Evolutionary conservation across 2,113 vertebrate genomes (phyloP).

Genomic region (Steatornis caripensis): DNA sequence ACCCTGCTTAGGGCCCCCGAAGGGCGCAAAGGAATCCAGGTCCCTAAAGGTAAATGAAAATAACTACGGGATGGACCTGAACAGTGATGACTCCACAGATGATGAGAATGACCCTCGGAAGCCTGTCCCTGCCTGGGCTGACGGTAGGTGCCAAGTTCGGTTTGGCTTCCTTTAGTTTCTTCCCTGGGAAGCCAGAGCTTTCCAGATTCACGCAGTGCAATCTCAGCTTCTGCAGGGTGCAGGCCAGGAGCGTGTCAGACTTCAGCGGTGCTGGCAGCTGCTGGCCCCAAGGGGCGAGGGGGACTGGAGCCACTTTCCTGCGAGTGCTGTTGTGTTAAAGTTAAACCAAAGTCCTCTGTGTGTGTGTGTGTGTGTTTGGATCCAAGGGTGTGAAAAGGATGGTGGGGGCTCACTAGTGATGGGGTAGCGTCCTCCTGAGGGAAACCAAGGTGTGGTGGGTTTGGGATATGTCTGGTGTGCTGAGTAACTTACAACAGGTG

Average conservation of each 20-base stretch:
- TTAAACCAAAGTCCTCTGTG: not conserved
- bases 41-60: constrained; percentile 63
- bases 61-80: constrained; percentile 93
- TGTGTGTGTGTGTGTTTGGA: accelerated
- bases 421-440: not conserved
- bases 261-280: not conserved
- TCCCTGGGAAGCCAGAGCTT: not conserved
- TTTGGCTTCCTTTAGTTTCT: not conserved
- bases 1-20: constrained; percentile 75
- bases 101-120: constrained; percentile 91
- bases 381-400: accelerated
- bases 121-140: constrained; percentile 88
- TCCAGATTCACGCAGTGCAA: not conserved
- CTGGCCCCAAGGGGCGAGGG: accelerated
- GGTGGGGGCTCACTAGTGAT: accelerated
- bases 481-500: no score
- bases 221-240: accelerated
- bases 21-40: not conserved
- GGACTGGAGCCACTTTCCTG: not conserved
- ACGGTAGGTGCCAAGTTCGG: constrained; percentile 67
- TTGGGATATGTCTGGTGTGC: no score
- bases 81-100: constrained; percentile 93
- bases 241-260: accelerated
- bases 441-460: accelerated
- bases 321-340: not conserved